Evolutionary conservation across 2,888 invertebrate genomes (phyloP).

Genomic region (Yponomeuta sedellus): DNA sequence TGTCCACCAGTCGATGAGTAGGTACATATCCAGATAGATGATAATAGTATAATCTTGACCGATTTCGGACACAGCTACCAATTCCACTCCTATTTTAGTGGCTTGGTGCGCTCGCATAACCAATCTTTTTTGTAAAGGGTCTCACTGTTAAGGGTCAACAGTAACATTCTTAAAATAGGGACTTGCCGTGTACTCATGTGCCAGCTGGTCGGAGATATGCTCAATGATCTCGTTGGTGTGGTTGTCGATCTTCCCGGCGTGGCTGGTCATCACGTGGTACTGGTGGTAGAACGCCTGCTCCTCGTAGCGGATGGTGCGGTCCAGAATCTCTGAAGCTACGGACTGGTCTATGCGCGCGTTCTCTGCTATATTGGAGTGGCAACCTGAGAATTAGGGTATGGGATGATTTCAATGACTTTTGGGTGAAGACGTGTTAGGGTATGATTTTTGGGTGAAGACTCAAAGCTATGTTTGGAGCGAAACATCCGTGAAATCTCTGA

Average conservation of each 20-base stretch:
- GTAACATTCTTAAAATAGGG: not conserved
- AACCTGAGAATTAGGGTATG: conserved; percentile 33
- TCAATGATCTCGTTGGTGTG: conserved; percentile 62
- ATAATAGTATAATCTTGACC: too few species aligned
- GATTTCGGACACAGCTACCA: too few species aligned
- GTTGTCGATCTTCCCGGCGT: conserved; percentile 59
- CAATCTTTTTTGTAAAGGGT: too few species aligned
- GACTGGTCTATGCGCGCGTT: conserved; percentile 53
- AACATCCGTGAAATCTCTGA: too few species aligned
- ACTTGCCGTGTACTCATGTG: conserved; percentile 52
- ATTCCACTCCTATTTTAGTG: too few species aligned
- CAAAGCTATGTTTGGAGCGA: too few species aligned
- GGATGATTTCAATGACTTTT: not conserved
- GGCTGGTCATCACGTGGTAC: conserved; percentile 46
- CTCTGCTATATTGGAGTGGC: conserved; percentile 39
- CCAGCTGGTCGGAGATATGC: conserved; percentile 49
- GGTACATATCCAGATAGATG: too few species aligned
- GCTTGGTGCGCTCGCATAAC: too few species aligned
- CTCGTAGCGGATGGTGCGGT: conserved; percentile 49
- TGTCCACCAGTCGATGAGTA: too few species aligned
- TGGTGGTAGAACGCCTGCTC: conserved; percentile 49
- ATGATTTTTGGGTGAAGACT: not conserved
- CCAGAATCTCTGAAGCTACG: conserved; percentile 55
- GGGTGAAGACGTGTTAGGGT: not conserved
- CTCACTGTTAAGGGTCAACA: too few species aligned